A percentile compares a stretch with the other conserved stretches of the same genome.
phyloP scores from a whole-genome alignment of 2,888 invertebrate genomes.

The Polyommatus icarus region DNA sequence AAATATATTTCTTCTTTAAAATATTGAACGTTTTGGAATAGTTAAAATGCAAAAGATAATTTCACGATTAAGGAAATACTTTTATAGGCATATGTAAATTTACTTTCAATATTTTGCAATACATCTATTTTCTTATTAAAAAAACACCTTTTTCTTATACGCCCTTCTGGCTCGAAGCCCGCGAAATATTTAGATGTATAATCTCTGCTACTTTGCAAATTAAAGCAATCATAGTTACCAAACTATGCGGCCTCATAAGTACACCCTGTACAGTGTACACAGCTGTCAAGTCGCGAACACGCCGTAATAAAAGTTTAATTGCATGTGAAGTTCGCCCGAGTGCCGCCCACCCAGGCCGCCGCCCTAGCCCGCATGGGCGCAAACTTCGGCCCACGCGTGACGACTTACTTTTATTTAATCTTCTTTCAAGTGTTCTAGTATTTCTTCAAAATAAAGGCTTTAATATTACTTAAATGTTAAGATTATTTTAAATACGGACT shows the following conservation, averaged over 20 bases:
- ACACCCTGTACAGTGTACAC: background rate
- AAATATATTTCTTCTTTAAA: too few species aligned
- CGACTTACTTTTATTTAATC: slow-evolving; percentile 14
- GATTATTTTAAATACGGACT: too few species aligned
- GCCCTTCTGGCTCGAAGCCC: too few species aligned
- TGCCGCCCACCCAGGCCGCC: background rate
- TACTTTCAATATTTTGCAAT: too few species aligned
- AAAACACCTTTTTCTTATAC: too few species aligned
- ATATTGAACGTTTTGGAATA: too few species aligned
- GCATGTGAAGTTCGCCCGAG: slow-evolving; percentile 9
- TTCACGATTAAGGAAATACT: too few species aligned
- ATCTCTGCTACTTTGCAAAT: background rate
- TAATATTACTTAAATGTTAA: too few species aligned
- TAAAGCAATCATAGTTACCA: background rate
- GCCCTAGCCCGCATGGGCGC: background rate
- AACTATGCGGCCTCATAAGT: background rate
- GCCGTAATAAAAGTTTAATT: slow-evolving; percentile 20
- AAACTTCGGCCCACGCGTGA: background rate
- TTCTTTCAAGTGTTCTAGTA: background rate
- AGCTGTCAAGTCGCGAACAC: slow-evolving; percentile 19
- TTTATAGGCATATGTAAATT: too few species aligned
- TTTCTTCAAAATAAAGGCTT: background rate
- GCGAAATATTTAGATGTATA: background rate
- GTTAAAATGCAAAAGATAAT: too few species aligned
- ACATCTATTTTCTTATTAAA: too few species aligned